phyloP scores from a whole-genome alignment of 2,888 invertebrate species.

The Ennomos erosarius region DNA sequence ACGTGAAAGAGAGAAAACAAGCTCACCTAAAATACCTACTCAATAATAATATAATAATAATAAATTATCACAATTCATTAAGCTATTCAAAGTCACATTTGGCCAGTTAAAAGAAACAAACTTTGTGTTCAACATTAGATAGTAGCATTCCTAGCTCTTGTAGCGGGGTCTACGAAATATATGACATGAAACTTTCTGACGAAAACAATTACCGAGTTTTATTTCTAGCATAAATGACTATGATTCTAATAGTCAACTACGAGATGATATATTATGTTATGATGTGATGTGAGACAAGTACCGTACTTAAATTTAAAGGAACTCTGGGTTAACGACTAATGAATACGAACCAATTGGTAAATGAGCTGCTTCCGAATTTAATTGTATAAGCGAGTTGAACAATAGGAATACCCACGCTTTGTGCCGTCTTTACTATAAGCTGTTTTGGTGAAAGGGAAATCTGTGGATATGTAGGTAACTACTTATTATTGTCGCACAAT shows the following conservation, averaged over 20 bases:
- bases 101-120: too few relatives aligned
- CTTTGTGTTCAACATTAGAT: neutral
- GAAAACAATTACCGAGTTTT: too few relatives aligned
- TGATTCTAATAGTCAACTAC: neutral
- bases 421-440: constrained; percentile 4
- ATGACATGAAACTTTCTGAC: too few relatives aligned
- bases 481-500: too few relatives aligned
- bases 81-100: too few relatives aligned
- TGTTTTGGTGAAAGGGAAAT: too few relatives aligned
- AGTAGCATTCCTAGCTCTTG: constrained; percentile 24
- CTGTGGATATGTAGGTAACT: too few relatives aligned
- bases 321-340: constrained; percentile 26
- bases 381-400: constrained; percentile 39
- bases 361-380: constrained; percentile 65
- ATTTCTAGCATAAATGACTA: neutral
- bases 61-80: too few relatives aligned
- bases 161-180: constrained; percentile 28
- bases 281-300: neutral
- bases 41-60: too few relatives aligned
- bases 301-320: constrained; percentile 7
- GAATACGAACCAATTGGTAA: constrained; percentile 57
- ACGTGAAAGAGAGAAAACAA: too few relatives aligned
- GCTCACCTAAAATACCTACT: too few relatives aligned
- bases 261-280: neutral
- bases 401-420: constrained; percentile 24